Evolutionary conservation across 2,888 invertebrate species (phyloP).

Genomic region (Sinopyrophorus schimmeli): DNA sequence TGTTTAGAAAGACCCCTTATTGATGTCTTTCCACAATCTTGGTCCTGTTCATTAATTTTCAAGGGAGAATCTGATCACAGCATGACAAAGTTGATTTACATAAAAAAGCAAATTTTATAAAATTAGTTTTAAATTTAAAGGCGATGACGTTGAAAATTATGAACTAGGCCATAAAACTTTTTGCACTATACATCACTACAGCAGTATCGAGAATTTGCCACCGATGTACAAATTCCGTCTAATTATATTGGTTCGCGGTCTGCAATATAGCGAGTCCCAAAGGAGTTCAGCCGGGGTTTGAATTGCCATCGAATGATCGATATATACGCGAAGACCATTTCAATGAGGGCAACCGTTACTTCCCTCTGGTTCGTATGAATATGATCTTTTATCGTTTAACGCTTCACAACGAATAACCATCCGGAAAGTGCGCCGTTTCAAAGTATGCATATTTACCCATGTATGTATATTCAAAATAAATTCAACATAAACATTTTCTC

Average conservation of each 20-base stretch:
- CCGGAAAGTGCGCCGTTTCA: too few species aligned
- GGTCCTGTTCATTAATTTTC: too few species aligned
- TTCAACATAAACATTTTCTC: too few species aligned
- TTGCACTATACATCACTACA: conserved; percentile 17
- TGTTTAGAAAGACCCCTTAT: too few species aligned
- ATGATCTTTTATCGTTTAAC: conserved; percentile 21
- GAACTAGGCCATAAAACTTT: conserved; percentile 15
- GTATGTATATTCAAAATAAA: too few species aligned
- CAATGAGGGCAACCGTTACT: conserved; percentile 25
- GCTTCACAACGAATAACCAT: conserved; percentile 20
- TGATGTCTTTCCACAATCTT: too few species aligned
- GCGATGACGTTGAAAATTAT: conserved; percentile 7
- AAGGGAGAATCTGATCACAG: too few species aligned
- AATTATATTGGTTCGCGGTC: conserved; percentile 34
- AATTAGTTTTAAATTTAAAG: too few species aligned
- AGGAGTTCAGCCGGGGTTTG: conserved; percentile 32
- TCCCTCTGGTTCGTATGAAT: conserved; percentile 24
- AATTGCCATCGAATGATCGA: conserved; percentile 31
- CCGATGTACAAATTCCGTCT: conserved; percentile 36
- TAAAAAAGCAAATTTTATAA: too few species aligned
- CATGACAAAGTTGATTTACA: too few species aligned
- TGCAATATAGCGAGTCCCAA: conserved; percentile 33
- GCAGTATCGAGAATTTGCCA: conserved; percentile 29
- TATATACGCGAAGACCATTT: conserved; percentile 31
- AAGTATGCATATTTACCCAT: too few species aligned